phyloP scores from a whole-genome alignment of 2,797 vertebrate genomes.

The Agapornis canus region DNA sequence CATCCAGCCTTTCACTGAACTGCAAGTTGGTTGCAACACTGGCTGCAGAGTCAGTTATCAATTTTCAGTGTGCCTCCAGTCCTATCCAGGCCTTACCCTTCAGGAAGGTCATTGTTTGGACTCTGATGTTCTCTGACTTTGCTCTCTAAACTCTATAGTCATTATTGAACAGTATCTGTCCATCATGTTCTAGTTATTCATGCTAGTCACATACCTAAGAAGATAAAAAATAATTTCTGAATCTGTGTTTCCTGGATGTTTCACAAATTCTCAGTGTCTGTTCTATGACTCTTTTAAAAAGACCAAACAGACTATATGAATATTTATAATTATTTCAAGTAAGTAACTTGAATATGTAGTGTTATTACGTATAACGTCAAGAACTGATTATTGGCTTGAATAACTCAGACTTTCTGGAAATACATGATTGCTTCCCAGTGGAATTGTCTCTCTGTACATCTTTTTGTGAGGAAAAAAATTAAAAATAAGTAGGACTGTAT shows the following conservation, averaged over 20 bases:
- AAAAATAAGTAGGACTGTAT: neutral
- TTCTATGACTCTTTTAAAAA: neutral
- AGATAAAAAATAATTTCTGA: neutral
- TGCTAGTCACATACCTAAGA: neutral
- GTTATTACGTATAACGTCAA: neutral
- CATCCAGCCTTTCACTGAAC: neutral
- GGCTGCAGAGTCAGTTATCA: neutral
- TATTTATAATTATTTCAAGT: neutral
- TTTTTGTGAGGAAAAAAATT: neutral
- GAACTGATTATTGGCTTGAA: neutral
- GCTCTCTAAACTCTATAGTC: neutral
- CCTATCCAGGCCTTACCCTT: neutral
- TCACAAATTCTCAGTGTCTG: neutral
- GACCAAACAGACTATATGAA: neutral
- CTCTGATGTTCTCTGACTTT: neutral
- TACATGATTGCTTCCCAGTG: neutral
- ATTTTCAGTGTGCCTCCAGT: neutral
- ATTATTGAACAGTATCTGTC: neutral
- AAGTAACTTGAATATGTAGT: neutral
- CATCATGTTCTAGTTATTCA: neutral
- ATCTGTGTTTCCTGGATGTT: neutral
- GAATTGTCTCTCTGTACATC: neutral
- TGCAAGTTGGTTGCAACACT: neutral
- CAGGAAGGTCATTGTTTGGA: neutral
- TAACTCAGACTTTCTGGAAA: neutral